Conservation (phyloP, 2,888 invertebrate species). For the Isotomurus palustris region DNA sequence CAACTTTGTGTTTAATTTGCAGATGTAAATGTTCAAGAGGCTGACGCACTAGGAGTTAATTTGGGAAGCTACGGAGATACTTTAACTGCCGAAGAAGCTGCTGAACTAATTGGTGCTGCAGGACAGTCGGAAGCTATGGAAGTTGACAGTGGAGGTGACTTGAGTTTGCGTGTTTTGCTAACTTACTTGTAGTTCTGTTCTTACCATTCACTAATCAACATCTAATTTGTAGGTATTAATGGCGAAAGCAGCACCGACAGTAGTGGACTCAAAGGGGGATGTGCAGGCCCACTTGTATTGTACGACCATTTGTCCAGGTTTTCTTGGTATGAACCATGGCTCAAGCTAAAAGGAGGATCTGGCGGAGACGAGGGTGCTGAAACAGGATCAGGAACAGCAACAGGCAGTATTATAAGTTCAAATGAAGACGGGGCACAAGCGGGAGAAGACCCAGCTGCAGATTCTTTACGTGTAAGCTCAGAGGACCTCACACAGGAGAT, state of each 20-base stretch:
- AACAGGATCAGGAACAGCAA: too few relatives aligned
- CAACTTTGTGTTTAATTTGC: slow-evolving; percentile 10
- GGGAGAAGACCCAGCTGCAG: too few relatives aligned
- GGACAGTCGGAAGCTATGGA: not conserved
- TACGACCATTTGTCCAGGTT: not conserved
- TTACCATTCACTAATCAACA: too few relatives aligned
- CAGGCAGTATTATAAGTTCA: too few relatives aligned
- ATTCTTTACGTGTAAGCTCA: too few relatives aligned
- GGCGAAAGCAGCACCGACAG: not conserved
- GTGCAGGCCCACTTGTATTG: not conserved
- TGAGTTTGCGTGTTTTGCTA: too few relatives aligned
- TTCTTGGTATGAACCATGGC: slow-evolving; percentile 8
- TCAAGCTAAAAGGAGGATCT: slow-evolving; percentile 13
- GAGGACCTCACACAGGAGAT: too few relatives aligned
- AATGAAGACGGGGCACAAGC: too few relatives aligned
- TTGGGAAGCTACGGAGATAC: slow-evolving; percentile 17
- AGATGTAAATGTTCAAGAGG: slow-evolving; percentile 24
- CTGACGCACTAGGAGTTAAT: slow-evolving; percentile 22
- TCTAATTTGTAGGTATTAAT: too few relatives aligned
- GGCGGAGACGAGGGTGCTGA: too few relatives aligned
- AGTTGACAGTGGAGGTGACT: not conserved
- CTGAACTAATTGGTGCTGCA: slow-evolving; percentile 15
- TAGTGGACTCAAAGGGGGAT: slow-evolving; percentile 17
- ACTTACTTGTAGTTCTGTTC: too few relatives aligned
- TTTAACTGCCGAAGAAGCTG: slow-evolving; percentile 19